Base-by-base conservation (phyloP, 2,113 vertebrate species). In the Cromileptes altivelis region DNA sequence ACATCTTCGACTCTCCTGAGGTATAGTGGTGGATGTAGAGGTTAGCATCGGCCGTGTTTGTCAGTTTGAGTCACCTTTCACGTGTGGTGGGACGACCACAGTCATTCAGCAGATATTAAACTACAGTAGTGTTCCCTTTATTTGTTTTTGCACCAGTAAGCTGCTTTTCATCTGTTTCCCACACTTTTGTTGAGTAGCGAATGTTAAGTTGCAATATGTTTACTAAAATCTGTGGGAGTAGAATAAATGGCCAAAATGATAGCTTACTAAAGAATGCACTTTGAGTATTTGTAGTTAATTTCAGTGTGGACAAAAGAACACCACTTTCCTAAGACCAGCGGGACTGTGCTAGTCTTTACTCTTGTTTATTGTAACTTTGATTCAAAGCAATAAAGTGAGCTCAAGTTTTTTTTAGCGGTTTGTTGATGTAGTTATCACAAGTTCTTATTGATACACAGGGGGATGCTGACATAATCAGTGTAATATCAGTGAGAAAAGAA, bases 131-230 rank as follows among this genome's bases (percentile, higher is more conserved):
- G 53, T 70, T 87, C 47, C 67, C 72, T 87, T 30, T 60, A 49
- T 89, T 86, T 83, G 78, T 83, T 76, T 86, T 82, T 78, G 80
- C 74, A 78, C 75, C 71, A 58, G 64, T 77, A 69, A 71, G 56
- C 61, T 82, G 68, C 37, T 70, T 71, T 82, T 37, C 30, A 13
- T 69, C 37, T 68, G 76, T 73, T 92, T 50, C 50, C 42, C 57
- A 76, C 68, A 68, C 30, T 63, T 64, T 14, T 13, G 52, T 71
- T 77, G 85, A 52, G 55, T 58, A 68, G 47, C 33, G 69, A 58
- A 63, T 55, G 37, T 70, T 73, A 77, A 50, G 53, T 57, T 65
- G 14, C 50, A 53, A 37, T 63, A 45, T 21, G 9, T 81, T n/a
- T 18, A 53, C 52, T 75, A n/a, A 18, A 40, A 80, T 42, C 56